These are phyloP conservation scores for Jordanella pulchra DNA, from an alignment of 2,797 vertebrate genomes.

Conservation along the genomic window DNA sequence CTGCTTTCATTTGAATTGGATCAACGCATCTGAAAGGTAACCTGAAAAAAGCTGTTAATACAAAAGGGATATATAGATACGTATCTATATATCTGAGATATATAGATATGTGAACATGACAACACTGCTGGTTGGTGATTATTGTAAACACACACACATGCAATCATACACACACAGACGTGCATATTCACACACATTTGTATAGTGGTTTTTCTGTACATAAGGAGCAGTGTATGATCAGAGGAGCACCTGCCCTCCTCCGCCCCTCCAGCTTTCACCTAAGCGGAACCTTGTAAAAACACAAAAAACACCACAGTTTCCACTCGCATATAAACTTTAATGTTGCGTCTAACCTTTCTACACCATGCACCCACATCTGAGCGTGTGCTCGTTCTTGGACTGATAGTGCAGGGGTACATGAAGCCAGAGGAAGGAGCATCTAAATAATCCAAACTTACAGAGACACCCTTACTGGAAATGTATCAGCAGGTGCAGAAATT, in stretches of 20 bases:
- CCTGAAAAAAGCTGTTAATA: constrained; percentile 23
- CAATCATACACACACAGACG: background rate
- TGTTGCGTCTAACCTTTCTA: constrained; percentile 59
- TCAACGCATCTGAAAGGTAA: constrained; percentile 24
- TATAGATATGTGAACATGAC: constrained; percentile 5
- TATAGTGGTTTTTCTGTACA: constrained; percentile 53
- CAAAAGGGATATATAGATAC: constrained; percentile 6
- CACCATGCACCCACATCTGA: constrained; percentile 8
- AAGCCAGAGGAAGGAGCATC: background rate
- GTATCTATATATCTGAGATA: background rate
- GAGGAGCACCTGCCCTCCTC: constrained; percentile 62
- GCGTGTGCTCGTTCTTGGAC: constrained; percentile 36
- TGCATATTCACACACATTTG: constrained; percentile 8
- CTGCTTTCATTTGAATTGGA: constrained; percentile 24
- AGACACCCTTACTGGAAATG: background rate
- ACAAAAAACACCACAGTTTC: constrained; percentile 58
- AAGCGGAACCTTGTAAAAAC: constrained; percentile 65
- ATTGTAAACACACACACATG: background rate
- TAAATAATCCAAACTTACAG: background rate
- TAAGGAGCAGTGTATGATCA: constrained; percentile 60
- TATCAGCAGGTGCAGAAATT: background rate
- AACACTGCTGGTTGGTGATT: constrained; percentile 6
- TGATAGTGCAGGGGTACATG: background rate
- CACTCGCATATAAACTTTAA: constrained; percentile 71
- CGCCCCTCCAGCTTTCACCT: constrained; percentile 53